These are phyloP conservation scores for Elephantulus edwardii DNA, from an alignment of 2,113 vertebrate genomes.

Conservation along the genomic window DNA sequence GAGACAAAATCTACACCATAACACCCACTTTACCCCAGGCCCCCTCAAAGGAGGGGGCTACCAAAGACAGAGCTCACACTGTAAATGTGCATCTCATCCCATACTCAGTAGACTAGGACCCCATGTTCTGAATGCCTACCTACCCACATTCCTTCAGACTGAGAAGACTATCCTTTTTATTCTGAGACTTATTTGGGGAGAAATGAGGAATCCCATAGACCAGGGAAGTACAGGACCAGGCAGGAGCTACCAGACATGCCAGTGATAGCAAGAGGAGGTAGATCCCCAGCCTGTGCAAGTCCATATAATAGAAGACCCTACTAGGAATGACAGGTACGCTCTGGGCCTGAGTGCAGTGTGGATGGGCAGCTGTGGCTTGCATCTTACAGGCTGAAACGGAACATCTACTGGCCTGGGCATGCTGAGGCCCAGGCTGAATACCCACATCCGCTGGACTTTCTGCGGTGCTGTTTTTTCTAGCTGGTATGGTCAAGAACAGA, in stretches of 20 bases:
- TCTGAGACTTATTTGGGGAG: background rate
- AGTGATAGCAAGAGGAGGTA: background rate
- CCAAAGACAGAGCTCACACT: no score
- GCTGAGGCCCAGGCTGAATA: background rate
- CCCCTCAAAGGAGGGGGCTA: no score
- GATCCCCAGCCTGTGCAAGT: background rate
- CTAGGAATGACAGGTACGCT: background rate
- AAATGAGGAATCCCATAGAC: background rate
- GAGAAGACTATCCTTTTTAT: background rate
- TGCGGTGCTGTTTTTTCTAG: background rate
- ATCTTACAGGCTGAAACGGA: background rate
- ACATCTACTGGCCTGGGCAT: background rate
- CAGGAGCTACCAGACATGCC: background rate
- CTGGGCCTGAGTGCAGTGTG: background rate
- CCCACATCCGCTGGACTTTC: accelerated
- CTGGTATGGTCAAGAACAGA: background rate
- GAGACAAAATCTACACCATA: background rate
- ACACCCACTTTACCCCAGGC: background rate
- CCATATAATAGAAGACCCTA: background rate
- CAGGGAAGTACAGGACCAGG: background rate
- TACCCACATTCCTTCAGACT: background rate
- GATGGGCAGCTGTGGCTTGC: background rate
- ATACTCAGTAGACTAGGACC: no score
- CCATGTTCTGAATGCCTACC: no score
- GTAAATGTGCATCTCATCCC: no score